Conservation (phyloP, 2,888 invertebrate genomes). For the Rhagonycha lutea region DNA sequence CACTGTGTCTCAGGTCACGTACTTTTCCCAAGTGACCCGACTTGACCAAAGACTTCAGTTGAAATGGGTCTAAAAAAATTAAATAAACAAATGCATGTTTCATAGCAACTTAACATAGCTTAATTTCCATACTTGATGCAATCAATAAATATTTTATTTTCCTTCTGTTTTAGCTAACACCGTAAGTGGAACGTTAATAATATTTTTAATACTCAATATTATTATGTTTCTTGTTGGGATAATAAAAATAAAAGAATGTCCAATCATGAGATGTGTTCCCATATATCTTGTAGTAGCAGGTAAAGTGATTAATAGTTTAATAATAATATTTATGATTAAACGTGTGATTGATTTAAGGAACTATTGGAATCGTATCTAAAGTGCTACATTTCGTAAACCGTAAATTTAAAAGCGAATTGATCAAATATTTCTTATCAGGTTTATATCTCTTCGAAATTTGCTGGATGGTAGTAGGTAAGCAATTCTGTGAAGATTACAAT, state of each 20-base stretch:
- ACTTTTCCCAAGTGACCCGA: background rate
- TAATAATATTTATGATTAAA: background rate
- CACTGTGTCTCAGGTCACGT: background rate
- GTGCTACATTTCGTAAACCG: slow-evolving; percentile 7
- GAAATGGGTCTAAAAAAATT: too few relatives aligned
- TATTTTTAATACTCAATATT: slow-evolving; percentile 9
- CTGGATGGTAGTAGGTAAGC: slow-evolving; percentile 11
- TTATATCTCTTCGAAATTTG: slow-evolving; percentile 8
- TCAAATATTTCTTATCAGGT: background rate
- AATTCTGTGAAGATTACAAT: background rate
- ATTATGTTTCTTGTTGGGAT: slow-evolving; percentile 10
- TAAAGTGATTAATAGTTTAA: background rate
- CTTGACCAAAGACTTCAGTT: background rate
- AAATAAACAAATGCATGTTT: too few relatives aligned
- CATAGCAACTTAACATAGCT: too few relatives aligned
- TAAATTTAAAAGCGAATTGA: background rate
- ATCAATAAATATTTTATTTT: background rate
- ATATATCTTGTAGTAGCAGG: slow-evolving; percentile 14
- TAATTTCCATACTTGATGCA: too few relatives aligned
- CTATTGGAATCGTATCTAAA: slow-evolving; percentile 9
- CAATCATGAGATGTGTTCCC: background rate
- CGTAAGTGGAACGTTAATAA: background rate
- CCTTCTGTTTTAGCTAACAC: slow-evolving; percentile 7
- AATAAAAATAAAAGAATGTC: slow-evolving; percentile 2
- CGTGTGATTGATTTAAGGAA: slow-evolving; percentile 5